Conservation (phyloP, 1,140 invertebrate species). For the Ylistrum balloti region DNA sequence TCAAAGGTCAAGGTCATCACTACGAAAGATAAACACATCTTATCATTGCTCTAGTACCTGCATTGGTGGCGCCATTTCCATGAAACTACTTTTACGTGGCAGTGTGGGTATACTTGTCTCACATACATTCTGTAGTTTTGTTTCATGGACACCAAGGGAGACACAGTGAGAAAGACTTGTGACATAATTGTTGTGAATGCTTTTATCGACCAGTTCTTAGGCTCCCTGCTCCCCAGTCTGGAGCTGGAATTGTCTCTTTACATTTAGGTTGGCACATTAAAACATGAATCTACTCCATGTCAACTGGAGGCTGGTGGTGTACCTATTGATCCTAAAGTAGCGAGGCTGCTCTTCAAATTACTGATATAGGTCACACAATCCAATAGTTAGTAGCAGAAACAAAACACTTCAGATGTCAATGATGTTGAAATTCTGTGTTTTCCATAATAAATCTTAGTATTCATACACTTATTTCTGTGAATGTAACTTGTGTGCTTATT, state of each 20-base stretch:
- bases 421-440: no score
- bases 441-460: no score
- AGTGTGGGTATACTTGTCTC: background rate
- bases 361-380: no score
- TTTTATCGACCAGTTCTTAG: slow-evolving; percentile 5
- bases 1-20: background rate
- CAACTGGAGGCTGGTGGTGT: background rate
- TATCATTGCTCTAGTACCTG: background rate
- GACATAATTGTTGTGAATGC: background rate
- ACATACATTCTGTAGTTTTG: background rate
- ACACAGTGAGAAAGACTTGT: background rate
- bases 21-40: background rate
- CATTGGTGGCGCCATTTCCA: background rate
- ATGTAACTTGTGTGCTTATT: no score
- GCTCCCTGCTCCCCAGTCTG: background rate
- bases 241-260: no score
- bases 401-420: no score
- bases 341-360: background rate
- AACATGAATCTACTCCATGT: background rate
- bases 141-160: background rate
- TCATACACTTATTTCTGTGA: no score
- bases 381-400: no score
- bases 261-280: no score
- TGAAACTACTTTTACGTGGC: background rate
- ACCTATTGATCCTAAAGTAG: background rate